A percentile compares a stretch with the other conserved stretches of the same genome.
Evolutionary conservation across 1,140 invertebrate genomes (phyloP).

Genomic region (Apis florea): DNA sequence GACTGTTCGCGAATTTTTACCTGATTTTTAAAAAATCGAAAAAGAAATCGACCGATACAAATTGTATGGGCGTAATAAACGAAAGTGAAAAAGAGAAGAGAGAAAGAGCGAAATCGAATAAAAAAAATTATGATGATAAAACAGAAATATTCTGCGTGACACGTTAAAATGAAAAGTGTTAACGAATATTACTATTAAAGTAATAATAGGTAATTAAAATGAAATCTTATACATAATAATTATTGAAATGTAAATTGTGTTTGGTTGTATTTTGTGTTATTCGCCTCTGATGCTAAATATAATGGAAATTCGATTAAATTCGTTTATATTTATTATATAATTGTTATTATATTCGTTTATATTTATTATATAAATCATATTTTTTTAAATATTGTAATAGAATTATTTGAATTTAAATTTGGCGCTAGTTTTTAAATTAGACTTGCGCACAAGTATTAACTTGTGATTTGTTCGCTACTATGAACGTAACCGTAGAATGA

Average conservation of each 20-base stretch:
- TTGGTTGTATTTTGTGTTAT: conserved; percentile 75
- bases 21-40: conserved; percentile 40
- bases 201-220: conserved; percentile 63
- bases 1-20: conserved; percentile 50
- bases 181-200: conserved; percentile 61
- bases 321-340: neutral
- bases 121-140: conserved; percentile 45
- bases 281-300: conserved; percentile 74
- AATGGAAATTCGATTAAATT: conserved; percentile 71
- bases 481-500: neutral
- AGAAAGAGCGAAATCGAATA: conserved; percentile 31
- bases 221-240: conserved; percentile 72
- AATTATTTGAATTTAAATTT: conserved; percentile 6
- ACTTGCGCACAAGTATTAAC: neutral
- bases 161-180: conserved; percentile 45
- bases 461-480: neutral
- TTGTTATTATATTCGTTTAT: neutral
- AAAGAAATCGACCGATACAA: conserved; percentile 24
- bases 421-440: neutral
- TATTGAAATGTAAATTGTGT: conserved; percentile 73
- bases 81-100: conserved; percentile 39
- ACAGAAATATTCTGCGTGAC: conserved; percentile 38
- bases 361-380: neutral
- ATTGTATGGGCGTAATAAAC: conserved; percentile 29
- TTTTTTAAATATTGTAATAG: neutral